Evolutionary conservation across 1,140 invertebrate species (phyloP).

Genomic region (Centruroides sculpturatus): DNA sequence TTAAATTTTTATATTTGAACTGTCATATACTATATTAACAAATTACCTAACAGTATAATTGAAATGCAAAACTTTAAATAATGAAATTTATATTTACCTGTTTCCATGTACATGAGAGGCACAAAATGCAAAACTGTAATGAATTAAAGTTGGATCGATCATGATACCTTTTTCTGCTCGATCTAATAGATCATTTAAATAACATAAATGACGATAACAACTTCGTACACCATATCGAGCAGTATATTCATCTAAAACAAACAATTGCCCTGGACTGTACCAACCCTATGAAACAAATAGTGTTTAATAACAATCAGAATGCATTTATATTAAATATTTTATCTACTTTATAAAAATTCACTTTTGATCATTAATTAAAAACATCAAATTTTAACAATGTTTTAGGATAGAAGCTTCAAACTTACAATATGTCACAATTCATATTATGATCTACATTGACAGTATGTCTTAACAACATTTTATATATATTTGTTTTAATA

Average conservation of each 20-base stretch:
- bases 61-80: neutral
- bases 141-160: conserved; percentile 95
- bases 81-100: conserved; percentile 41
- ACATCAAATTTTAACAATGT: too few species aligned
- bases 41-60: too few species aligned
- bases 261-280: conserved; percentile 98
- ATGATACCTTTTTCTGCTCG: conserved; percentile 86
- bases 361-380: too few species aligned
- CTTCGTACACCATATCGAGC: conserved; percentile 92
- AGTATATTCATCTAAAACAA: conserved; percentile 96
- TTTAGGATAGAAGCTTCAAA: too few species aligned
- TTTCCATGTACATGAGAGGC: conserved; percentile 97
- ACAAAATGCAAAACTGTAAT: conserved; percentile 98
- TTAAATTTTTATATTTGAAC: too few species aligned
- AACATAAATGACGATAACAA: conserved; percentile 90
- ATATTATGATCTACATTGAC: too few species aligned
- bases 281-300: conserved; percentile 54
- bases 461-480: too few species aligned
- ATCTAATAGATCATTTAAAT: conserved; percentile 89
- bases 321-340: neutral
- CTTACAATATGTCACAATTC: too few species aligned
- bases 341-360: too few species aligned
- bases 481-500: too few species aligned
- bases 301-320: neutral
- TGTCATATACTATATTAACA: too few species aligned